Evolutionary conservation across 2,888 invertebrate genomes (phyloP).

Genomic region (Synanthedon tipuliformis): DNA sequence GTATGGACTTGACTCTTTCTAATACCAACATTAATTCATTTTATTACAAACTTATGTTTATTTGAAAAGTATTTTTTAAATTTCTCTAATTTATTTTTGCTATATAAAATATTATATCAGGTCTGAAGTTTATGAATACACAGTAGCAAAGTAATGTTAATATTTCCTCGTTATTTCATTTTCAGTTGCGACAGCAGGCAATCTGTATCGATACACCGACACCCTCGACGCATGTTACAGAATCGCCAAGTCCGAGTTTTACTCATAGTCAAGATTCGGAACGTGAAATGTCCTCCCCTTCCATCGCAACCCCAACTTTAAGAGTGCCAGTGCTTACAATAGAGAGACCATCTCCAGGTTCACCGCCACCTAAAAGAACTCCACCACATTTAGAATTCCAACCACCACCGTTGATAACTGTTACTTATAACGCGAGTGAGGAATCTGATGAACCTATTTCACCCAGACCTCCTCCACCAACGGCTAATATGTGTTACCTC

Average conservation of each 20-base stretch:
- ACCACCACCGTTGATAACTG: slow-evolving; percentile 77
- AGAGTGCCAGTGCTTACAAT: slow-evolving; percentile 75
- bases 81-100: no score
- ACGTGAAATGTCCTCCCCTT: slow-evolving; percentile 51
- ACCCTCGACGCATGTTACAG: slow-evolving; percentile 56
- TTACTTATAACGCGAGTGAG: slow-evolving; percentile 81
- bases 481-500: slow-evolving; percentile 76
- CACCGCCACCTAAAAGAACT: slow-evolving; percentile 71
- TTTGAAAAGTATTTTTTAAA: no score
- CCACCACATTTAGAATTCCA: slow-evolving; percentile 75
- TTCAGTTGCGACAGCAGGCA: slow-evolving; percentile 68
- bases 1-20: slow-evolving; percentile 16
- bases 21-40: no score
- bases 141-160: no score
- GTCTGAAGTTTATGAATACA: no score
- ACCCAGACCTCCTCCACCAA: slow-evolving; percentile 69
- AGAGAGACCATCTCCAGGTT: slow-evolving; percentile 78
- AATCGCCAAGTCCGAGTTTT: slow-evolving; percentile 57
- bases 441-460: slow-evolving; percentile 82
- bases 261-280: slow-evolving; percentile 62
- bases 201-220: slow-evolving; percentile 55
- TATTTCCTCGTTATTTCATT: slow-evolving; percentile 8
- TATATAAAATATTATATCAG: no score
- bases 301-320: slow-evolving; percentile 60
- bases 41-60: no score